phyloP scores from a whole-genome alignment of 1,140 invertebrate genomes.

The Bradysia coprophila region DNA sequence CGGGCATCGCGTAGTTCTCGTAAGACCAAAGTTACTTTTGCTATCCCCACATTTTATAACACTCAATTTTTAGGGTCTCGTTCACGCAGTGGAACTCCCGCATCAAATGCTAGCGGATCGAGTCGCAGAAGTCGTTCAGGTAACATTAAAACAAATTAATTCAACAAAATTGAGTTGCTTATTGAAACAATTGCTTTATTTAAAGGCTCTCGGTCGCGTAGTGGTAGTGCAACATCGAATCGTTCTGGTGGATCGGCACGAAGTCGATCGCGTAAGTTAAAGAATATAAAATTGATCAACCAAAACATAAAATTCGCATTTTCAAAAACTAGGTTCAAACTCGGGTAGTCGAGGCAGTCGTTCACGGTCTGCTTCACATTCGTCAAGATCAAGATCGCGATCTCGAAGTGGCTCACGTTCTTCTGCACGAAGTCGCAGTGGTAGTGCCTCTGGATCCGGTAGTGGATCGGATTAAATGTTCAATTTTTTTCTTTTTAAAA shows the following conservation, averaged over 20 bases:
- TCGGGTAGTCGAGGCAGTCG: slow-evolving; percentile 6
- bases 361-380: slow-evolving; percentile 9
- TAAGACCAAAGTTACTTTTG: slow-evolving; percentile 5
- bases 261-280: slow-evolving; percentile 9
- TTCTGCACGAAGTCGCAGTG: slow-evolving; percentile 7
- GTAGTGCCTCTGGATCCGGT: slow-evolving; percentile 10
- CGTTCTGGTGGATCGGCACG: neutral
- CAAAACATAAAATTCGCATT: neutral
- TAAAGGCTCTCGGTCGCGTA: slow-evolving; percentile 4
- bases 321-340: neutral
- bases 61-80: neutral
- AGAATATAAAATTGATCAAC: neutral
- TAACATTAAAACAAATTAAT: no score
- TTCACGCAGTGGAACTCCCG: neutral
- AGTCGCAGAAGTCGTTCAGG: no score
- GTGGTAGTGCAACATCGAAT: slow-evolving; percentile 3
- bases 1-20: slow-evolving; percentile 23
- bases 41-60: neutral
- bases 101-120: slow-evolving; percentile 9
- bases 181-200: slow-evolving; percentile 13
- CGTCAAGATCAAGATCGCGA: slow-evolving; percentile 7
- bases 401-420: slow-evolving; percentile 1
- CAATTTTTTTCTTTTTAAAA: neutral
- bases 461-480: slow-evolving; percentile 13
- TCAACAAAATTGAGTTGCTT: slow-evolving; percentile 17